Evolutionary conservation across 1,140 invertebrate genomes (phyloP).

Genomic region (Drosophila tropicalis): DNA sequence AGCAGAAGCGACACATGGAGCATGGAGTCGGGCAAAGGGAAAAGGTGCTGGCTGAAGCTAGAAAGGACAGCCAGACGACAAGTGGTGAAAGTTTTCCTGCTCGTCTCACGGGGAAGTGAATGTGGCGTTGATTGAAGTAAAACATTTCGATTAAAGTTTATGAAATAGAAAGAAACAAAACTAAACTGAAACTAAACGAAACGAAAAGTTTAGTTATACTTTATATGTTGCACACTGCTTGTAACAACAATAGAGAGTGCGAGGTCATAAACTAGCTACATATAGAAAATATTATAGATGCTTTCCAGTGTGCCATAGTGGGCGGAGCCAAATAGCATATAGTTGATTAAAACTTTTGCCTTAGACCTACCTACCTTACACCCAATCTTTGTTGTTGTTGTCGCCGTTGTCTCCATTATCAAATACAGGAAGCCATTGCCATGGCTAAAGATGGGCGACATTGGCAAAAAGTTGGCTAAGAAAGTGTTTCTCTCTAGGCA

Average conservation of each 20-base stretch:
- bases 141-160: constrained; percentile 82
- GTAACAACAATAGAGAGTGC: constrained; percentile 45
- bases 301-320: constrained; percentile 11
- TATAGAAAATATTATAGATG: constrained; percentile 47
- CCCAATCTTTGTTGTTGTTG: too few species aligned
- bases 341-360: constrained; percentile 75
- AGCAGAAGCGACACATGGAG: not conserved
- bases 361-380: constrained; percentile 43
- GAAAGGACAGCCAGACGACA: constrained; percentile 38
- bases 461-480: constrained; percentile 20
- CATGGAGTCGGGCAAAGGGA: too few species aligned
- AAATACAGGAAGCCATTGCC: constrained; percentile 57
- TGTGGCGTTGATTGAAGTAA: constrained; percentile 73
- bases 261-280: constrained; percentile 61
- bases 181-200: not conserved
- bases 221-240: constrained; percentile 24
- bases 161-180: constrained; percentile 39
- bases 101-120: constrained; percentile 19
- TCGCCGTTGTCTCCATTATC: constrained; percentile 30
- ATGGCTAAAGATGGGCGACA: not conserved
- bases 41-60: not conserved
- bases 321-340: constrained; percentile 36
- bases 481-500: constrained; percentile 13
- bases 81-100: constrained; percentile 75
- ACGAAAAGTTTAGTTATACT: constrained; percentile 6